Evolutionary conservation across 1,140 invertebrate genomes (phyloP), one percentile per base, ranked within the genome.

Genomic region (Cydia fagiglandana): DNA sequence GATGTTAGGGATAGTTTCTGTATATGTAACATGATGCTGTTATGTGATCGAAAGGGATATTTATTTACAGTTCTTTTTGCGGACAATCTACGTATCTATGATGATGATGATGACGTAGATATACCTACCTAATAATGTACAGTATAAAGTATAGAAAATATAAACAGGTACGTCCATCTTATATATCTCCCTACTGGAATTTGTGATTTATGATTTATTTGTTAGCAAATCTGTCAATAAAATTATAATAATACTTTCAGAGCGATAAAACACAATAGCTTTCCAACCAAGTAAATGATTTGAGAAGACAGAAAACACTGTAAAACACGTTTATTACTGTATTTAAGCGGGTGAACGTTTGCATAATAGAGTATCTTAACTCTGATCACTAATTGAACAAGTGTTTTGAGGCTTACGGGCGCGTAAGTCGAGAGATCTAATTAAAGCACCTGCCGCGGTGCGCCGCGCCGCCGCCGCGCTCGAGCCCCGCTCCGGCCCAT

Each of bases 301-400:
- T 24, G 2, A 24, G 2, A 24, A 61, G 20, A 73, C 28, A 38
- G 64, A 74, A 34, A 74, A 74, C 56, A 75, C n/a, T 75, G 64
- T 75, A 53, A 13, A 41, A 75, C 56, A 20, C 41, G 30, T 17
- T 34, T 64, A 41, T 64, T 64, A n/a, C 61, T 45, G 30, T 78
- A 74, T 79, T 73, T 66, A 78, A 81, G 64, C 73, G 78, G 83
- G 81, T 84, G 77, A 84, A 77, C 79, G 85, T 86, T 90, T 83
- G 81, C 82, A 84, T 86, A 91, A 88, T 89, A 87, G 83, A 84
- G 83, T 88, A 88, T 88, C 84, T 86, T 87, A 83, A 87, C 83
- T 80, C 82, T 88, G 86, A 91, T 92, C 87, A 87, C 84, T 90
- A 91, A 91, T 90, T 91, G 91, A 91, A 90, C 90, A 91, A 92